phyloP scores from a whole-genome alignment of 1,140 invertebrate genomes.

The Drosophila subobscura region DNA sequence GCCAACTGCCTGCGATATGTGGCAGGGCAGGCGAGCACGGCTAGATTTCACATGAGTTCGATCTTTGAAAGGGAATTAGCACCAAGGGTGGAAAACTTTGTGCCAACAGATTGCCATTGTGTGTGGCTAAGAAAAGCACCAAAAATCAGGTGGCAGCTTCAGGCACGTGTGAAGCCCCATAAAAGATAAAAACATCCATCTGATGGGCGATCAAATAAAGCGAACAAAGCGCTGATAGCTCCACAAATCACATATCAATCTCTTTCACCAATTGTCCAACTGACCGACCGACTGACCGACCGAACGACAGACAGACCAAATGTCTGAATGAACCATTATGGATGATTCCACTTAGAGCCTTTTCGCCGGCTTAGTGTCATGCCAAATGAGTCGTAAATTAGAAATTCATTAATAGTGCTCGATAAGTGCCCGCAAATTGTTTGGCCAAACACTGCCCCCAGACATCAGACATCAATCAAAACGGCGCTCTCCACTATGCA shows the following conservation, averaged over 20 bases:
- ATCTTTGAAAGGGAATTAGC: slow-evolving; percentile 52
- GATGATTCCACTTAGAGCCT: slow-evolving; percentile 67
- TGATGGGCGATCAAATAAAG: slow-evolving; percentile 68
- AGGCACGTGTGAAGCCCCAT: slow-evolving; percentile 64
- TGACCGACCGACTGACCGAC: background rate
- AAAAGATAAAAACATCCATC: slow-evolving; percentile 39
- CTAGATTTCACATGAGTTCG: slow-evolving; percentile 40
- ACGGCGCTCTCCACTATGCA: too few species aligned
- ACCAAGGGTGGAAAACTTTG: slow-evolving; percentile 76
- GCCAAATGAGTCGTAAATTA: slow-evolving; percentile 76
- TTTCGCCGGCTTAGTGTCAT: slow-evolving; percentile 42
- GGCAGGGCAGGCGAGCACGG: background rate
- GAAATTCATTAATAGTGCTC: slow-evolving; percentile 73
- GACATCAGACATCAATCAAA: slow-evolving; percentile 51
- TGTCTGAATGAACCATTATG: slow-evolving; percentile 63
- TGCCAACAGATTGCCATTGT: slow-evolving; percentile 42
- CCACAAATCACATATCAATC: slow-evolving; percentile 65
- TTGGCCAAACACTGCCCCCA: slow-evolving; percentile 51
- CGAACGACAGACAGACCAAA: slow-evolving; percentile 3
- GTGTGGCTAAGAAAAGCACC: background rate
- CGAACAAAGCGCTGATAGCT: background rate
- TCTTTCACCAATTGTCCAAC: slow-evolving; percentile 1
- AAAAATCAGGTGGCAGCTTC: background rate
- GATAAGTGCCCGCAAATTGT: slow-evolving; percentile 73
- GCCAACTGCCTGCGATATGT: background rate